Evolutionary conservation across 2,113 vertebrate species (phyloP).

Genomic region (Nycticebus coucang): DNA sequence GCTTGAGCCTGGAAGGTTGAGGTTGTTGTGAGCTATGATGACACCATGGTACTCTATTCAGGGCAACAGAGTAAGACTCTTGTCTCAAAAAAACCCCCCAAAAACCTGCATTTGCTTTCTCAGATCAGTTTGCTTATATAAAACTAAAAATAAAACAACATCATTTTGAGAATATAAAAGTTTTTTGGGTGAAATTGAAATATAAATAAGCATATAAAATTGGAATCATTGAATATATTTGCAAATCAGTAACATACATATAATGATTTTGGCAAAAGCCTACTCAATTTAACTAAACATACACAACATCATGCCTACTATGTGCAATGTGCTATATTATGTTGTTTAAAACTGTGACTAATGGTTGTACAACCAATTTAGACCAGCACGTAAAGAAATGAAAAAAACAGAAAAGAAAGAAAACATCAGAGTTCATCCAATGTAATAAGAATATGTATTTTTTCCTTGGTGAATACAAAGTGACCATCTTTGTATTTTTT

Average conservation of each 20-base stretch:
- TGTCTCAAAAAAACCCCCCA: too few relatives aligned
- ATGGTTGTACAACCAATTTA: slow-evolving; percentile 32
- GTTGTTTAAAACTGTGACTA: neutral
- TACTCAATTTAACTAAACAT: slow-evolving; percentile 7
- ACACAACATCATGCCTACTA: slow-evolving; percentile 16
- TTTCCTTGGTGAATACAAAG: too few relatives aligned
- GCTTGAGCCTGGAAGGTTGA: too few relatives aligned
- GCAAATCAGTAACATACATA: slow-evolving; percentile 35
- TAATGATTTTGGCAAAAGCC: slow-evolving; percentile 30
- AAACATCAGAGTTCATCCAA: neutral
- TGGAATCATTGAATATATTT: neutral
- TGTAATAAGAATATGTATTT: neutral
- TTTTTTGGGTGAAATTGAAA: slow-evolving; percentile 29
- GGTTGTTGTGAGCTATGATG: too few relatives aligned
- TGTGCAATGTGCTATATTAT: neutral
- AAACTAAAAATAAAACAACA: slow-evolving; percentile 47
- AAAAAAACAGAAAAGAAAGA: slow-evolving; percentile 37
- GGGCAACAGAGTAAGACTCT: too few relatives aligned
- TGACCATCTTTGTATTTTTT: too few relatives aligned
- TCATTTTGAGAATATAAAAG: neutral
- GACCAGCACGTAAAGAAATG: slow-evolving; percentile 23
- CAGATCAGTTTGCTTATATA: neutral
- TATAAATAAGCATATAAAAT: slow-evolving; percentile 27
- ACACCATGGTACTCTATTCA: too few relatives aligned
- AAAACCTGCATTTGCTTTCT: neutral